Percentiles rank a stretch among this genome's conserved stretches.
phyloP scores from a whole-genome alignment of 2,113 vertebrate genomes.

The Acanthochromis polyacanthus region DNA sequence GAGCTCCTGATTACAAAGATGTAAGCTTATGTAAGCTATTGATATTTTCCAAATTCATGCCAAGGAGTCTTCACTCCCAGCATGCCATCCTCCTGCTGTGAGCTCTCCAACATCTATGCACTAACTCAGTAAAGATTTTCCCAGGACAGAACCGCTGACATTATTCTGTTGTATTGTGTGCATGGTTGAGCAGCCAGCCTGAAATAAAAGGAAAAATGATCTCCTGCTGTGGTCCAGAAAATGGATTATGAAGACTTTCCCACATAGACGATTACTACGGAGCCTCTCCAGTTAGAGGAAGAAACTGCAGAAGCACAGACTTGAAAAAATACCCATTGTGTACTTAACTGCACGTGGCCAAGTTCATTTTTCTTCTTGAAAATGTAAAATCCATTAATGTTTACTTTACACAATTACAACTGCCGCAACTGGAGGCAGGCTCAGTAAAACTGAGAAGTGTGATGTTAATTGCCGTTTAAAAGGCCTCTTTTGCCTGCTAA shows the following conservation, averaged over 20 bases:
- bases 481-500: slow-evolving; percentile 54
- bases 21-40: slow-evolving; percentile 40
- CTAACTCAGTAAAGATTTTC: slow-evolving; percentile 11
- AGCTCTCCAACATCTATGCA: slow-evolving; percentile 27
- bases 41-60: slow-evolving; percentile 37
- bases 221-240: slow-evolving; percentile 28
- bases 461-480: slow-evolving; percentile 72
- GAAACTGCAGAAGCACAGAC: slow-evolving; percentile 30
- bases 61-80: not conserved
- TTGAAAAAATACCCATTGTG: slow-evolving; percentile 17
- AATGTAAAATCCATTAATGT: slow-evolving; percentile 56
- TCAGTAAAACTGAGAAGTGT: slow-evolving; percentile 60
- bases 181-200: slow-evolving; percentile 11
- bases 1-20: slow-evolving; percentile 1
- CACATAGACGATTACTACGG: slow-evolving; percentile 40
- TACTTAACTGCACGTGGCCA: slow-evolving; percentile 16
- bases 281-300: not conserved
- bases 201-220: slow-evolving; percentile 7
- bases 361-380: slow-evolving; percentile 38
- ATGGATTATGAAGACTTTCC: slow-evolving; percentile 46
- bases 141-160: slow-evolving; percentile 1
- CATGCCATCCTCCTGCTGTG: slow-evolving; percentile 1
- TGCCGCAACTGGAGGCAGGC: slow-evolving; percentile 36
- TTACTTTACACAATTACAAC: slow-evolving; percentile 62
- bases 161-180: slow-evolving; percentile 10